Percentiles rank a stretch among this genome's conserved stretches.
These are phyloP conservation scores for Anagrus nilaparvatae DNA, from an alignment of 1,140 invertebrate species.

Conservation along the genomic window DNA sequence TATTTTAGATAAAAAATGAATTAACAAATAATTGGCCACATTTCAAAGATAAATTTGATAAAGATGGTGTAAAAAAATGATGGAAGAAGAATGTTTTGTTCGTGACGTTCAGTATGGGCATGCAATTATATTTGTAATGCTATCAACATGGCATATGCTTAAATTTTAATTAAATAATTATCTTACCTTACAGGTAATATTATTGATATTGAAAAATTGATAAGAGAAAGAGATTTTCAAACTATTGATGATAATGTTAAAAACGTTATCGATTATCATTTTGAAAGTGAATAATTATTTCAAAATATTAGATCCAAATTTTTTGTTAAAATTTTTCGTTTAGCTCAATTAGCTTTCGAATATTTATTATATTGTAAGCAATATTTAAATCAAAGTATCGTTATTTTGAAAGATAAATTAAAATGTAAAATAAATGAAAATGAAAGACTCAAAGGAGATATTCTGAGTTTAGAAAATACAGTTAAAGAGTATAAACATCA, in stretches of 20 bases:
- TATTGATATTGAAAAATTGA: conserved; percentile 52
- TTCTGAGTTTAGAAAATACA: conserved; percentile 13
- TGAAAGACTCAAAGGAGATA: conserved; percentile 27
- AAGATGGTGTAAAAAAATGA: no score
- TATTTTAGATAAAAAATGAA: no score
- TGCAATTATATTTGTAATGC: no score
- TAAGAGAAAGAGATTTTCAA: conserved; percentile 52
- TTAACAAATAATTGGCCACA: no score
- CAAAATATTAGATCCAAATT: conserved; percentile 53
- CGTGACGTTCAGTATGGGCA: no score
- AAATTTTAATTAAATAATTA: no score
- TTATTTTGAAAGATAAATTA: conserved; percentile 51
- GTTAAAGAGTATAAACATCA: conserved; percentile 26
- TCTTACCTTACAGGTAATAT: no score
- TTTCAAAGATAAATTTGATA: no score
- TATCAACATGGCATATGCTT: no score
- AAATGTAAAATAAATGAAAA: conserved; percentile 44
- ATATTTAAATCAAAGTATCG: conserved; percentile 55
- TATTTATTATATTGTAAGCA: conserved; percentile 60
- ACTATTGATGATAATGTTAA: conserved; percentile 53
- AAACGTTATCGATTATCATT: conserved; percentile 50
- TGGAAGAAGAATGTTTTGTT: no score
- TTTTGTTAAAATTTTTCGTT: conserved; percentile 56
- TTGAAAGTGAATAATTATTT: conserved; percentile 52
- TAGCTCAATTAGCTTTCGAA: conserved; percentile 57